Evolutionary conservation across 2,113 vertebrate species (phyloP).

Genomic region (Chloropsis hardwickii): DNA sequence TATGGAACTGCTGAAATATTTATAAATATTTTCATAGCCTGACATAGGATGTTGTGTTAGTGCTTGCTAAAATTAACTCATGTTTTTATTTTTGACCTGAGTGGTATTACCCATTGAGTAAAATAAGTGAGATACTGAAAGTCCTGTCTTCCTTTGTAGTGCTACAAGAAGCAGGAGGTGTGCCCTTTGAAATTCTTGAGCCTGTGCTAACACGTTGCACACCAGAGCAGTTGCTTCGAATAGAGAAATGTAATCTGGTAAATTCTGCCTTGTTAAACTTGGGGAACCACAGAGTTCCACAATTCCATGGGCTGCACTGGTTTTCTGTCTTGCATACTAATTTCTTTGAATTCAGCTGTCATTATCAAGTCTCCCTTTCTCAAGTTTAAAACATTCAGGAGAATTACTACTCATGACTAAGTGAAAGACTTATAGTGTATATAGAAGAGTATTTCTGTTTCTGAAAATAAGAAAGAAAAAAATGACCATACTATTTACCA

Average conservation of each 20-base stretch:
- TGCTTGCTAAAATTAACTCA: not conserved
- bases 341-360: not conserved
- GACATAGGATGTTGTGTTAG: not conserved
- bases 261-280: constrained; percentile 32
- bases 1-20: not conserved
- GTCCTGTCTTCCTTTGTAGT: constrained; percentile 65
- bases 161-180: constrained; percentile 84
- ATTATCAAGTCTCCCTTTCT: not conserved
- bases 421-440: not conserved
- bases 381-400: not conserved
- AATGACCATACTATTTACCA: not conserved
- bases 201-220: constrained; percentile 87
- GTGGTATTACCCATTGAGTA: not conserved
- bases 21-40: not conserved
- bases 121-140: not conserved
- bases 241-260: constrained; percentile 89
- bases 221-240: constrained; percentile 81
- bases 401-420: not conserved
- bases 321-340: not conserved
- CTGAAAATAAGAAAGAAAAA: not conserved
- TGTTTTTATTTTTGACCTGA: not conserved
- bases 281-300: not conserved
- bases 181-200: constrained; percentile 89
- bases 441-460: not conserved
- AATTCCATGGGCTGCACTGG: not conserved